A percentile compares a stretch with the other conserved stretches of the same genome.
phyloP scores from a whole-genome alignment of 2,888 invertebrate species.

The Tetheella fluctuosa region DNA sequence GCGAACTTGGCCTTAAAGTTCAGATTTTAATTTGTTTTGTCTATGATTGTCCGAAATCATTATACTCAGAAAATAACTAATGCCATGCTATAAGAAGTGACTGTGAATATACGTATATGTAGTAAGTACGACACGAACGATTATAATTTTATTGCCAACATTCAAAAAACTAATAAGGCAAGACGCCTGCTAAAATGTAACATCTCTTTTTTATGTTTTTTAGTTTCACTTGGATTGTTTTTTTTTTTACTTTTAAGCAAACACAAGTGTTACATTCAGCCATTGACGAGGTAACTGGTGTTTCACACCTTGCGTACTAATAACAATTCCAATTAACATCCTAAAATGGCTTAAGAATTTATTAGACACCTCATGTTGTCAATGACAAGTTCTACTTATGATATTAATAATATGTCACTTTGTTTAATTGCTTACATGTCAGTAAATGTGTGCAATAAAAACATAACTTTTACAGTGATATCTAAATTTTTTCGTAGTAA shows the following conservation, averaged over 20 bases:
- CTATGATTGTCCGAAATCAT: constrained; percentile 53
- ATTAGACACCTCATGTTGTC: constrained; percentile 39
- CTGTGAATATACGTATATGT: neutral
- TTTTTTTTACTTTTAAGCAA: constrained; percentile 29
- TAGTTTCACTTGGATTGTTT: constrained; percentile 22
- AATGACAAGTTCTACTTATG: constrained; percentile 6
- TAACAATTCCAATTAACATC: constrained; percentile 61
- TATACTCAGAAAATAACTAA: constrained; percentile 11
- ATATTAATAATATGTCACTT: neutral
- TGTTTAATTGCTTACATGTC: constrained; percentile 13
- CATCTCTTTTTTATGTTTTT: constrained; percentile 23
- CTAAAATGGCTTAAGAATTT: constrained; percentile 40
- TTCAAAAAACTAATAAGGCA: constrained; percentile 26
- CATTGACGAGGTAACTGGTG: constrained; percentile 35
- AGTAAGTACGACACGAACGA: neutral
- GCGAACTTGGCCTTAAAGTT: constrained; percentile 38
- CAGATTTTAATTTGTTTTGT: constrained; percentile 43
- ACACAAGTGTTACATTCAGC: constrained; percentile 31
- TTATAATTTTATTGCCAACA: constrained; percentile 26
- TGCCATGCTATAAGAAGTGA: neutral
- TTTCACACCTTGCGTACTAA: constrained; percentile 68
- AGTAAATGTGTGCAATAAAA: neutral
- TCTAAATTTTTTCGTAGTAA: neutral
- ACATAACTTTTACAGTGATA: neutral
- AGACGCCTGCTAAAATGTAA: constrained; percentile 18